Evolutionary conservation across 92 coral and sea anemone species (phyloP).

Genomic region (Heliopora coerulea): DNA sequence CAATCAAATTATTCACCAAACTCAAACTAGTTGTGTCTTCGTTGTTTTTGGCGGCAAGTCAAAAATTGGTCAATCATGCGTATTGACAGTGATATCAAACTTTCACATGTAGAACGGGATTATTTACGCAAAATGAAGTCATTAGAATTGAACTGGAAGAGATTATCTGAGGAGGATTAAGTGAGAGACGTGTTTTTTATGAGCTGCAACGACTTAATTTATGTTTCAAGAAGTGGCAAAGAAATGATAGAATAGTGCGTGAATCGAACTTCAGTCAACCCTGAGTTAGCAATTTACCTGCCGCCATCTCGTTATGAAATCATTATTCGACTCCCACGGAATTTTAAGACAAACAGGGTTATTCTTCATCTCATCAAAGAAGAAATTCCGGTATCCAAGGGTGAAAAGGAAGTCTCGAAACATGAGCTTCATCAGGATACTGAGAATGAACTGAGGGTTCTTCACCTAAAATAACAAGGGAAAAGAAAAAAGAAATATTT

Average conservation of each 20-base stretch:
- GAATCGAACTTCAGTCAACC: neutral
- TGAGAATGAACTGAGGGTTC: neutral
- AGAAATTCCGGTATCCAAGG: slow-evolving; percentile 57
- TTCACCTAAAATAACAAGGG: neutral
- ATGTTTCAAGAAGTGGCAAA: no score
- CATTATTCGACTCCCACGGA: slow-evolving; percentile 67
- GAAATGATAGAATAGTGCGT: neutral
- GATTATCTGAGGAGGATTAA: no score
- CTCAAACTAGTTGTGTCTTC: no score
- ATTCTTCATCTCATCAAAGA: slow-evolving; percentile 51
- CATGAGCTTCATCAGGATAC: slow-evolving; percentile 61
- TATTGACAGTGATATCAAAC: no score
- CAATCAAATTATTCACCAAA: no score
- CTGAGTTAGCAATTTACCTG: slow-evolving; percentile 16
- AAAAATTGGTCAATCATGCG: no score
- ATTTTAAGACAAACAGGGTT: slow-evolving; percentile 65
- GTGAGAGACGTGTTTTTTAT: no score
- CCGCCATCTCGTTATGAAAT: slow-evolving; percentile 55
- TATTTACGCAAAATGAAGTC: no score
- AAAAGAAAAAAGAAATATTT: neutral
- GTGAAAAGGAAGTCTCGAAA: slow-evolving; percentile 69
- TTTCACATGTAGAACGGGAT: no score
- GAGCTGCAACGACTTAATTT: no score
- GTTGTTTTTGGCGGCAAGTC: no score
- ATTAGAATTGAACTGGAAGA: no score